A percentile compares a stretch with the other conserved stretches of the same genome.
These are phyloP conservation scores for Wiebesia pumilae DNA, from an alignment of 1,140 invertebrate species.

Conservation along the genomic window DNA sequence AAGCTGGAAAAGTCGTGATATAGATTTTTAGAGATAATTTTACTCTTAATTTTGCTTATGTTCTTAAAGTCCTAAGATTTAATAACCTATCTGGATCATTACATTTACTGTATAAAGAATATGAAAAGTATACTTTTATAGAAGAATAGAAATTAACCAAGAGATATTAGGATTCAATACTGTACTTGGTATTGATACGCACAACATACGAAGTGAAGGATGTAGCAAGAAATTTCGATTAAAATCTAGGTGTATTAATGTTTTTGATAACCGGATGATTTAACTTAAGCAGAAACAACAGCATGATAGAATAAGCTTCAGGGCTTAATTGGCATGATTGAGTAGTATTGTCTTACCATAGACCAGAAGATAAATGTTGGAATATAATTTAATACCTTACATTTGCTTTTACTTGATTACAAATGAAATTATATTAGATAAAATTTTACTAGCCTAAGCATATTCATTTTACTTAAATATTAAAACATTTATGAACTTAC, in stretches of 20 bases:
- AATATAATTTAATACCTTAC: not conserved
- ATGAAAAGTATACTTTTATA: not conserved
- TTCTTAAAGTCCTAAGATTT: too few relatives aligned
- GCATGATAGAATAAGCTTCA: not conserved
- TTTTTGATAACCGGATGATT: not conserved
- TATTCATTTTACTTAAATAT: too few relatives aligned
- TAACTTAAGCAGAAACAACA: not conserved
- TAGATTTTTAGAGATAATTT: too few relatives aligned
- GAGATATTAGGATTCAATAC: too few relatives aligned
- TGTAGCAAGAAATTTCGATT: not conserved
- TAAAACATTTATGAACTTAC: too few relatives aligned
- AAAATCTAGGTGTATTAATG: not conserved
- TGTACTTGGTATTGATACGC: too few relatives aligned
- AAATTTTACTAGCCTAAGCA: not conserved
- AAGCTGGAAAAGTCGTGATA: too few relatives aligned
- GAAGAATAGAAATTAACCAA: too few relatives aligned
- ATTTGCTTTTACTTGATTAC: not conserved
- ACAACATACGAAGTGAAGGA: not conserved
- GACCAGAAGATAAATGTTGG: not conserved
- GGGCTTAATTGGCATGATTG: not conserved
- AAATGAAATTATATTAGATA: not conserved
- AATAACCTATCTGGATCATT: not conserved
- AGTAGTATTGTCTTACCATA: not conserved
- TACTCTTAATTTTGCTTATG: too few relatives aligned
- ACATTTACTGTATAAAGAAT: not conserved